phyloP scores from a whole-genome alignment of 2,888 invertebrate species.

The Ophion ellenae region DNA sequence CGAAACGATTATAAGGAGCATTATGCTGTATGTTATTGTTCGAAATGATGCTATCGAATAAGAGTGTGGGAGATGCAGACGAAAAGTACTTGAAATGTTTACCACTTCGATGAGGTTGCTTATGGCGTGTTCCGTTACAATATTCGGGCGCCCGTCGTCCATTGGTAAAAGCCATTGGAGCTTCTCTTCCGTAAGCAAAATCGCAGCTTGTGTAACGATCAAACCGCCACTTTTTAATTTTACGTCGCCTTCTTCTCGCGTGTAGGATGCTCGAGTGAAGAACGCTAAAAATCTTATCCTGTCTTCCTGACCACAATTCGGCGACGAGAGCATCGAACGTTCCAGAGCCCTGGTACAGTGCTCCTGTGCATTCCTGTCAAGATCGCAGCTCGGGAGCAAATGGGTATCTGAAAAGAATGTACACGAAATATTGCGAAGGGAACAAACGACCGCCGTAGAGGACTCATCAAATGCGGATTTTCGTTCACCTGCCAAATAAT shows the following conservation, averaged over 20 bases:
- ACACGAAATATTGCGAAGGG: background rate
- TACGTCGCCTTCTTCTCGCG: slow-evolving; percentile 75
- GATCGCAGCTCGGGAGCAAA: slow-evolving; percentile 83
- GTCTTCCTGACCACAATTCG: slow-evolving; percentile 79
- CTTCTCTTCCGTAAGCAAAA: slow-evolving; percentile 83
- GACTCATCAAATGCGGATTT: background rate
- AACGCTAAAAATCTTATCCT: slow-evolving; percentile 82
- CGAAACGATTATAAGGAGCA: no score
- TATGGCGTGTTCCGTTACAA: slow-evolving; percentile 84
- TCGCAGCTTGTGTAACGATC: slow-evolving; percentile 79
- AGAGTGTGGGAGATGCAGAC: background rate
- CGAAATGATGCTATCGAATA: slow-evolving; percentile 26
- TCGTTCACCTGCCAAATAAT: slow-evolving; percentile 84
- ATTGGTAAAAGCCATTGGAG: slow-evolving; percentile 84
- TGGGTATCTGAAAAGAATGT: slow-evolving; percentile 78
- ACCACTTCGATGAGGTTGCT: slow-evolving; percentile 85
- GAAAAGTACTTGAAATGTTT: slow-evolving; percentile 68
- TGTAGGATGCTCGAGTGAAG: slow-evolving; percentile 82
- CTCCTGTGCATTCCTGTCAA: slow-evolving; percentile 81
- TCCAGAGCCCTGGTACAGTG: slow-evolving; percentile 76
- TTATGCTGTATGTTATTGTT: background rate
- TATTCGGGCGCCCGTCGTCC: slow-evolving; percentile 75
- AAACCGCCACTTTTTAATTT: slow-evolving; percentile 75
- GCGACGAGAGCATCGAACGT: slow-evolving; percentile 75
- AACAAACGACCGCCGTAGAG: background rate